A percentile compares a stretch with the other conserved stretches of the same genome.
These are phyloP conservation scores for Oryzias javanicus DNA, from an alignment of 2,113 vertebrate genomes.

Conservation along the genomic window DNA sequence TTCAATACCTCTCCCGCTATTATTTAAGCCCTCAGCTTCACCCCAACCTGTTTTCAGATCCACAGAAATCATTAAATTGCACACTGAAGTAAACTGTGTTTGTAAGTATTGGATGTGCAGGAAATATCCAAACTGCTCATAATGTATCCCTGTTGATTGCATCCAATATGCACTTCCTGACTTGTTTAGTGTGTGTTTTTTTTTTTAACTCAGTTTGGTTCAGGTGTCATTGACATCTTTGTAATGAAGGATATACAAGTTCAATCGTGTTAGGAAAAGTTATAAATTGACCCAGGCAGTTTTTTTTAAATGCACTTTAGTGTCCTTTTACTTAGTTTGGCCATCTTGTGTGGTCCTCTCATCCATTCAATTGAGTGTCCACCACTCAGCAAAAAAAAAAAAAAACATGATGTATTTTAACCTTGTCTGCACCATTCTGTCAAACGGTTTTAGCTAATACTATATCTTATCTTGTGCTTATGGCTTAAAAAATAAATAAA, in stretches of 20 bases:
- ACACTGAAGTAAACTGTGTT: conserved; percentile 75
- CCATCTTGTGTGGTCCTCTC: conserved; percentile 45
- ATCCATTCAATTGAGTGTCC: conserved; percentile 11
- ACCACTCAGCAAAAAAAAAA: conserved; percentile 2
- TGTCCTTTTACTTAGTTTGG: conserved; percentile 15
- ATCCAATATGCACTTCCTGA: conserved; percentile 60
- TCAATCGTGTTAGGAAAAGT: conserved; percentile 13
- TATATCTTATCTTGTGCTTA: conserved; percentile 29
- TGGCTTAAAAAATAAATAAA: conserved; percentile 26
- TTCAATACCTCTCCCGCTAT: conserved; percentile 80
- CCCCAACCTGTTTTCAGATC: conserved; percentile 78
- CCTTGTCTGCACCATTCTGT: conserved; percentile 17
- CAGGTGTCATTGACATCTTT: conserved; percentile 22
- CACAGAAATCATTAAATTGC: conserved; percentile 74
- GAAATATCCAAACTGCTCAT: conserved; percentile 72
- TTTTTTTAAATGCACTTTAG: conserved; percentile 20
- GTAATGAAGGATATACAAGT: not conserved
- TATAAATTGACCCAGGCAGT: conserved; percentile 8
- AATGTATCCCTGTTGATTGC: conserved; percentile 72
- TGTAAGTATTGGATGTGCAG: conserved; percentile 70
- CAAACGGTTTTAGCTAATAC: conserved; percentile 15
- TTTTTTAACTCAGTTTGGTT: conserved; percentile 27
- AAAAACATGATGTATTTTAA: conserved; percentile 20
- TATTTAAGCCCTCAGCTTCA: conserved; percentile 79
- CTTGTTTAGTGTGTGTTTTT: conserved; percentile 43